Conservation (phyloP, 92 coral and sea anemone genomes). For the Porites divaricata region DNA sequence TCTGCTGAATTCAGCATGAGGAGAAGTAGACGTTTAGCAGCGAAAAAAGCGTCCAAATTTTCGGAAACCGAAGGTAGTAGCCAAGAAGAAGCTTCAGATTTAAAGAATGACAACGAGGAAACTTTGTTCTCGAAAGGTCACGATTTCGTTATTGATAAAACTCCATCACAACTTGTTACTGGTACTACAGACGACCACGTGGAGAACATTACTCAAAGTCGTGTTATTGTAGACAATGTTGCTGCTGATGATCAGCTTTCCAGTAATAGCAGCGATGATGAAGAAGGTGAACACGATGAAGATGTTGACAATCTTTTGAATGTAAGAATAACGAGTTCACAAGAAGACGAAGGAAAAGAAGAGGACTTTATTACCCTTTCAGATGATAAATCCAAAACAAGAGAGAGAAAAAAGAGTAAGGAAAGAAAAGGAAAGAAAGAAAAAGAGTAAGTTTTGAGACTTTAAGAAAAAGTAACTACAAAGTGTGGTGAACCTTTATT, state of each 20-base stretch:
- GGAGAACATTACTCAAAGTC: too few relatives aligned
- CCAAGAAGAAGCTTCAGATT: conserved; percentile 27
- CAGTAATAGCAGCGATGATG: not conserved
- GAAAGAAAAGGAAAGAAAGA: conserved; percentile 24
- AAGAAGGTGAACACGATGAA: not conserved
- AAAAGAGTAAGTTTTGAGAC: conserved; percentile 6
- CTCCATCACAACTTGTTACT: not conserved
- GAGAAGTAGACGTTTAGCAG: conserved; percentile 50
- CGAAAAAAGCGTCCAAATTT: conserved; percentile 13
- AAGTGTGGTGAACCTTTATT: not conserved
- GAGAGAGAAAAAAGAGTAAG: conserved; percentile 46
- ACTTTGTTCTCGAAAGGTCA: conserved; percentile 23
- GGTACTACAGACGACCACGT: not conserved
- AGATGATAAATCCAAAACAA: conserved; percentile 12
- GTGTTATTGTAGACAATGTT: not conserved
- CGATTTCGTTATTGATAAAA: conserved; percentile 35
- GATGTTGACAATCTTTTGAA: not conserved
- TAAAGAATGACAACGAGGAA: conserved; percentile 25
- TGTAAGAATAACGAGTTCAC: conserved; percentile 13
- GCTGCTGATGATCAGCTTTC: not conserved
- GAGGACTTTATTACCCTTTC: conserved; percentile 58
- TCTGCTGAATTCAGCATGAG: not conserved
- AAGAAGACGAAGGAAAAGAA: conserved; percentile 6
- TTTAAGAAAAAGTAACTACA: not conserved
- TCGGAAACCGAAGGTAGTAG: conserved; percentile 32